A percentile compares a stretch with the other conserved stretches of the same genome.
phyloP scores from a whole-genome alignment of 37 sponge, comb jelly and placozoan species.

The Beroe forskalii region DNA sequence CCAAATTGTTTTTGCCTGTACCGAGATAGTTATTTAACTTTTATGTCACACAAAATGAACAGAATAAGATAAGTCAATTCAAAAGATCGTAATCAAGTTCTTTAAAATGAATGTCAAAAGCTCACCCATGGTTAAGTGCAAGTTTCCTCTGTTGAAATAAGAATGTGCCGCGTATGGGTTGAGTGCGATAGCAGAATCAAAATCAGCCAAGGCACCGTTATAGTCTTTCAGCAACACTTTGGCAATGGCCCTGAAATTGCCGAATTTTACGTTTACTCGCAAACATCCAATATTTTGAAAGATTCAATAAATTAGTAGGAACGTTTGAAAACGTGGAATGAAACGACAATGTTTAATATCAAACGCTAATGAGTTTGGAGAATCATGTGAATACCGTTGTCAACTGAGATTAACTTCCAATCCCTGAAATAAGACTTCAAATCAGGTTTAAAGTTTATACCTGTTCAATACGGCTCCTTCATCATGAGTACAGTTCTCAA shows the following conservation, averaged over 20 bases:
- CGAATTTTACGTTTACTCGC: too few species aligned
- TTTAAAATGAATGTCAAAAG: too few species aligned
- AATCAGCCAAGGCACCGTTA: constrained; percentile 74
- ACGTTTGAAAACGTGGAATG: too few species aligned
- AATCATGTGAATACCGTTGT: not conserved
- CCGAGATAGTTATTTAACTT: not conserved
- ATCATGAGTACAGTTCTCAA: constrained; percentile 64
- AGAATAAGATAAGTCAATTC: not conserved
- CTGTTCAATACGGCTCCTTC: constrained; percentile 73
- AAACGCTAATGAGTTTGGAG: too few species aligned
- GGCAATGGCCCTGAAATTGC: constrained; percentile 71
- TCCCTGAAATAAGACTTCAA: not conserved
- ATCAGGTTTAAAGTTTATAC: too few species aligned
- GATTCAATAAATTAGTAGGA: too few species aligned
- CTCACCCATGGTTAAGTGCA: constrained; percentile 69
- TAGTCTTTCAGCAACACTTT: constrained; percentile 69
- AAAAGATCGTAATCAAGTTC: not conserved
- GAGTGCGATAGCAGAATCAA: constrained; percentile 68
- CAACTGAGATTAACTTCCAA: not conserved
- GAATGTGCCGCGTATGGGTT: constrained; percentile 82
- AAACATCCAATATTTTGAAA: too few species aligned
- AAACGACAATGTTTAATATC: too few species aligned
- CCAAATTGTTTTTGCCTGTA: constrained; percentile 52
- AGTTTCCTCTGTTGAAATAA: constrained; percentile 88
- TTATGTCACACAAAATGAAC: not conserved